Evolutionary conservation across 2,888 invertebrate genomes (phyloP), one percentile per base, ranked within the genome.

Genomic region (Sinhomidia bicolor): DNA sequence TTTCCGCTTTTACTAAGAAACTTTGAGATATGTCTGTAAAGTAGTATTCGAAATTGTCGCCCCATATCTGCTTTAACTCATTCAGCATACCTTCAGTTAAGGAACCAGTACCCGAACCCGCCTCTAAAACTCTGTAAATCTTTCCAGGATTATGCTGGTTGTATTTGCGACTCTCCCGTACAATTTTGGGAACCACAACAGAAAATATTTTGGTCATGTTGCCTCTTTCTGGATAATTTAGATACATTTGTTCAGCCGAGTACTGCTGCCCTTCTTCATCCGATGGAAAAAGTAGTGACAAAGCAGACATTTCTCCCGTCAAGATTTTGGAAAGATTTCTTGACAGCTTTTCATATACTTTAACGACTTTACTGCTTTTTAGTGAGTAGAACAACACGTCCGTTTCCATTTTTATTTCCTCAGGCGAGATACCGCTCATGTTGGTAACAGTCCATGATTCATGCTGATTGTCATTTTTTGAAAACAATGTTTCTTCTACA

Each of bases 41-140:
- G 26, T 74, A 82, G n/a, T 65, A 78, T 23, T 82, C 82, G 47
- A 62, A 71, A 7, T 7, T 41, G 26, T 82, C 76, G 1, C 32
- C 62, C 62, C 26, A 41, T 1, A 7, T 4, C 9, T 36, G 9
- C 60, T 36, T 47, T 4, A 62, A 7, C 0, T 10, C 12, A 12
- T 41, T 54, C 12, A 88, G 10, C 6, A 51, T 1, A 26, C 3
- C 41, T 5, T 12, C 5, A 23, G 44, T 81, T 2, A 47, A 7
- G 3, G 29, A 23, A 9, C 88, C 88, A 12, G 88, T 84, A 10
- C 88, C 88, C 0, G 83, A 41, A 0, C 88, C 88, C 0, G 84
- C 80, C 20, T 88, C 88, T 0, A 88, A 26, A 60, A 88, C 62
- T 12, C 84, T 5, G 51, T 23, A 76, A 10, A 76, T 23, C 1